These are phyloP conservation scores for Silurus glanis DNA, from an alignment of 2,113 vertebrate genomes.

Conservation along the genomic window DNA sequence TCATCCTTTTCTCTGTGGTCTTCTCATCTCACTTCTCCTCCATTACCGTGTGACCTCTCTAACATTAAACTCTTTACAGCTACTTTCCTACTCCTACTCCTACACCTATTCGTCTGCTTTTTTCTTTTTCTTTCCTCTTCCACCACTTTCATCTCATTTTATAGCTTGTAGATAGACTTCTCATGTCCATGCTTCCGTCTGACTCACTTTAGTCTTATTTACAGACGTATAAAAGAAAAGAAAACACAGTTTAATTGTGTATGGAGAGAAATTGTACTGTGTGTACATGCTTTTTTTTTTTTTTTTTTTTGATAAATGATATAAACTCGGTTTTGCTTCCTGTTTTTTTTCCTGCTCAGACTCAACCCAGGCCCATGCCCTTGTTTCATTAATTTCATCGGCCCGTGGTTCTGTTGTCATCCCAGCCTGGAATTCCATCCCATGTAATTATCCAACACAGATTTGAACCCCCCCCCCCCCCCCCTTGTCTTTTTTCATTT, in stretches of 20 bases:
- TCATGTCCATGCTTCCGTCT: neutral
- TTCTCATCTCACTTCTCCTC: slow-evolving; percentile 24
- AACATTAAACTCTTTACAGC: slow-evolving; percentile 4
- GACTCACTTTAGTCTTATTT: neutral
- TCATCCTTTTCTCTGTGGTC: slow-evolving; percentile 11
- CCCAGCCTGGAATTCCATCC: neutral
- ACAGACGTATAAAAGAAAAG: neutral
- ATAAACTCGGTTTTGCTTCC: neutral
- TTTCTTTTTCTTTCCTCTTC: neutral
- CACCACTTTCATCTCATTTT: slow-evolving; percentile 21
- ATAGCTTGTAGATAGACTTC: neutral
- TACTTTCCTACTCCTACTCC: neutral
- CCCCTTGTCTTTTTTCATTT: neutral
- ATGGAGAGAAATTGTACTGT: no score
- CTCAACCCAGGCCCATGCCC: neutral
- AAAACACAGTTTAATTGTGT: neutral
- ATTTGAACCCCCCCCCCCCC: neutral
- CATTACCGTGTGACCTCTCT: slow-evolving; percentile 9
- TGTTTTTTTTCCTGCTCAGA: neutral
- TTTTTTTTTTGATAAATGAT: neutral
- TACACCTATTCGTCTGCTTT: neutral
- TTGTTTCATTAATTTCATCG: neutral
- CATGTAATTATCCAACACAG: neutral
- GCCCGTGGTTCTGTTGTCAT: neutral
- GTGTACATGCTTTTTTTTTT: neutral